A percentile compares a stretch with the other conserved stretches of the same genome.
phyloP scores from a whole-genome alignment of 2,888 invertebrate species.

The Scotopteryx bipunctaria region DNA sequence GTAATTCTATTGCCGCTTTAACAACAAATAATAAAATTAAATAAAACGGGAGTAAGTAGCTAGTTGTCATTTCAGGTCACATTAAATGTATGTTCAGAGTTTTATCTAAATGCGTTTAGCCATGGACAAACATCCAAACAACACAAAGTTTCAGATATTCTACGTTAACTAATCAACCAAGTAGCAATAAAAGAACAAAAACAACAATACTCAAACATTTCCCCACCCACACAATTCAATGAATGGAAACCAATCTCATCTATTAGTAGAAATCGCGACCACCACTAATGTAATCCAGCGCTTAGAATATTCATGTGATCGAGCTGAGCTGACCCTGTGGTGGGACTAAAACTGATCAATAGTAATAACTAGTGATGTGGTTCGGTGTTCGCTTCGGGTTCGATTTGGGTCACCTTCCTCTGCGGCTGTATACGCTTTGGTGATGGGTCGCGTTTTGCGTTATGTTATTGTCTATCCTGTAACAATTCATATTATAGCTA shows the following conservation, averaged over 20 bases:
- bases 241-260: conserved; percentile 30
- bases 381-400: background rate
- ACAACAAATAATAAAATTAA: no score
- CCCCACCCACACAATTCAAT: conserved; percentile 11
- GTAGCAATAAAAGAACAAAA: background rate
- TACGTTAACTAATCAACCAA: background rate
- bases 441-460: no score
- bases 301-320: conserved; percentile 54
- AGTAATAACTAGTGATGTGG: conserved; percentile 39
- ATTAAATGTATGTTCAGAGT: no score
- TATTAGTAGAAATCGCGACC: conserved; percentile 41
- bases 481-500: no score
- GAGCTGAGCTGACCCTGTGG: conserved; percentile 44
- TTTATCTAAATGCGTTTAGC: no score
- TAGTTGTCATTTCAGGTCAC: no score
- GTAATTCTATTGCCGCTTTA: no score
- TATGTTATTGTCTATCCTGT: no score
- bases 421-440: no score
- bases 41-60: no score
- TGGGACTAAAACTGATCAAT: conserved; percentile 47
- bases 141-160: no score
- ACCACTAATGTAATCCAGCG: conserved; percentile 42
- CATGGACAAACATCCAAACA: no score
- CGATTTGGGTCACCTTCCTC: background rate
- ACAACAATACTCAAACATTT: background rate